Evolutionary conservation across 2,888 invertebrate genomes (phyloP), one percentile per base, ranked within the genome.

Genomic region (Pomacea canaliculata): DNA sequence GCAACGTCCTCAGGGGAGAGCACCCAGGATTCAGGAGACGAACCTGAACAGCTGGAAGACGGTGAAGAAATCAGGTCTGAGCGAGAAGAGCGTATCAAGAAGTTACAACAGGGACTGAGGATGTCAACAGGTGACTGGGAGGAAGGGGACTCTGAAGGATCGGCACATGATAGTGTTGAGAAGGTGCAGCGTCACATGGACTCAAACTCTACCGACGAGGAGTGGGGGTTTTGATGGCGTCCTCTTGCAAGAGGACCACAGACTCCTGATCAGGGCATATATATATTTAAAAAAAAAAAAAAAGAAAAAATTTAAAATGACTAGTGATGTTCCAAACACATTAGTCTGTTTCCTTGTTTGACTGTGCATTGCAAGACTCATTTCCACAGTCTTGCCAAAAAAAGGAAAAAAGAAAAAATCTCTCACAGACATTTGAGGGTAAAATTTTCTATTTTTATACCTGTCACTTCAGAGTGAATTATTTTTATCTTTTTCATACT

Each of bases 161-260:
- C 74, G 46, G 19, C n/a, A 23, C 59, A 37, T 23, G 59, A 51
- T 51, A 74, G 48, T 49, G 10, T 59, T 23, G 48, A 23, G 18
- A 69, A 69, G 16, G n/a, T 18, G 12, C 74, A 62, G 18, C 56
- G 69, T 69, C 74, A 59, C 16, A 51, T 59, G 16, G 73, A 73
- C 27, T 37, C 63, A 23, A 69, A 69, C 60, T 68, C 76, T 19
- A 68, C 16, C 62, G 81, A 83, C 69, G 87, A 86, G 56, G 84
- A 83, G 66, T 88, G 88, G 88, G 87, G 86, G 73, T 87, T 88
- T 76, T 88, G 82, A 86, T 62, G 27, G n/a, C 8, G 16, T 10
- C 51, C 51, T 16, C 16, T 10, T 16, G 16, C 51, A 56, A 13
- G 10, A 16, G 51, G 51, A 2, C 12, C 12, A 16, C 2, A 8